Evolutionary conservation across 1,140 invertebrate species (phyloP), one percentile per base, ranked within the genome.

Genomic region (Diabrotica virgifera): DNA sequence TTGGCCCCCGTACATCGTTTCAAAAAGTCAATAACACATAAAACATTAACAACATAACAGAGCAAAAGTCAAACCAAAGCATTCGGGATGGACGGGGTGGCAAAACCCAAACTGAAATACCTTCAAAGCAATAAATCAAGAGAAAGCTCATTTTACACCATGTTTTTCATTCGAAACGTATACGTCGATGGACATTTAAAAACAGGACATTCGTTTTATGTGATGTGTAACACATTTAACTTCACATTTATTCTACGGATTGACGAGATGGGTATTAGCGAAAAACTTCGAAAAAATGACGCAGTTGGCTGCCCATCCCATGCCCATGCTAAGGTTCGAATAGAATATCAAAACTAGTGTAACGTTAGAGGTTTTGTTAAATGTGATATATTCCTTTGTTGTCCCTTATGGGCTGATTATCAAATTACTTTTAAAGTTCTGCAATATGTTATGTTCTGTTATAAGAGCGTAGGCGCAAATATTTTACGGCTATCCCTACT

Each of bases 171-270:
- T 55, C 13, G 53, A 36, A 55, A 55, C 35, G 24, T 55, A 36
- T 55, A 55, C 35, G 24, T 55, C 53, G 53, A 55, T 14, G 35
- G 53, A 55, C 53, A 55, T 55, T 55, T 55, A 55, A 55, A 55
- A 55, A 55, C 53, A 14, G 53, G 53, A 55, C 24, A 55, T 55
- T 55, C 35, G 53, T 55, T 55, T 55, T 14, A 55, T 55, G 53
- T 24, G 35, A 55, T 55, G 53, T 55, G 53, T 14, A 24, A 55
- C 53, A 55, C 53, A 36, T 55, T 55, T 36, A 36, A 36, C 53
- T 55, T 55, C 53, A 10, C 53, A 55, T 55, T 14, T 55, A 55
- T 55, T 11, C 53, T 10, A 46, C 3, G 40, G 40, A 46, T 46
- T 46, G 40, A 46, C 40, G 40, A 46, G 53, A 24, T 14, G 12